Base-by-base conservation (phyloP, 1,140 invertebrate species). In the Eciton burchellii region DNA sequence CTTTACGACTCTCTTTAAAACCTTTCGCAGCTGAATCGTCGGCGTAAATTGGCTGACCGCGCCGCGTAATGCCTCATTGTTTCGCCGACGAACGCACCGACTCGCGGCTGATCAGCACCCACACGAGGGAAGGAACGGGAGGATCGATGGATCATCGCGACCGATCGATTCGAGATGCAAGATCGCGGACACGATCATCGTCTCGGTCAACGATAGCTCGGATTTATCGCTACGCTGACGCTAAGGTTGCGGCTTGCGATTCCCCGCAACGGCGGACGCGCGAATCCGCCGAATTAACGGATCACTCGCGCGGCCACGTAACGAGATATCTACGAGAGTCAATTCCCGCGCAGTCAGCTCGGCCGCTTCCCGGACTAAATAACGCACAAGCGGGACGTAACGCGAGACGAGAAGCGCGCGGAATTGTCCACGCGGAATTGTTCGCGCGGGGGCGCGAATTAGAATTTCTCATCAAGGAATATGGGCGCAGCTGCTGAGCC, bases 1-100 rank as follows among this genome's bases (percentile, higher is more conserved):
- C 43, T 52, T 76, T 54, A 76, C 29, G 45, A 65, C 9, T 3
- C 45, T 43, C 73, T 54, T 76, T 54, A 65, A 76, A 76, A 65
- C 59, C 73, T 52, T 26, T 65, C 72, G 5, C 29, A 14, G n/a
- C n/a, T 76, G 35, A 76, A 76, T 76, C 59, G 16, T 19, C 0
- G 12, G 29, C 19, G 45, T 35, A 43, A 35, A 35, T 35, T 35
- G 35, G 52, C 52, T 24, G 59, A 12, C n/a, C 56, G 57, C 26
- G 24, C 4, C 71, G 66, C 12, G 21, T 62, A 74, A 49, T 63
- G n/a, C 59, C 29, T 54, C 14, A 65, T 76, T 76, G 59, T 63
- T 65, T 65, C 2, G 59, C 45, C 52, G n/a, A 12, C 26, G 52
- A n/a, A 35, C 29, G 54, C n/a, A 21, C 8, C 5, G 35, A n/a